Evolutionary conservation across 1,140 invertebrate genomes (phyloP).

Genomic region (Aporrectodea caliginosa): DNA sequence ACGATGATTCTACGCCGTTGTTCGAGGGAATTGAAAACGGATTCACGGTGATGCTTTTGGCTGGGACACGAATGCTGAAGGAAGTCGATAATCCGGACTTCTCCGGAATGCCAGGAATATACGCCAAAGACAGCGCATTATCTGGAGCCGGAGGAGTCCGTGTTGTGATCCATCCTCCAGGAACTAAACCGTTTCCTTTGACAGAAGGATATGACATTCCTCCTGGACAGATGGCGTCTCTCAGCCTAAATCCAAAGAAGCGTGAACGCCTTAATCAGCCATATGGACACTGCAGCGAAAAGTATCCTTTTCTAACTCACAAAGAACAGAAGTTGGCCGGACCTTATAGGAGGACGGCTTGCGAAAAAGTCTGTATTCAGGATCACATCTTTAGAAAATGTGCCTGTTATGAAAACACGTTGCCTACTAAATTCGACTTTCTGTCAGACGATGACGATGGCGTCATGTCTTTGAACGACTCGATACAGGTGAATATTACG

Average conservation of each 20-base stretch:
- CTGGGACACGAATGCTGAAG: not conserved
- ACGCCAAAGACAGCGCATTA: not conserved
- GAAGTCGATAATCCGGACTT: not conserved
- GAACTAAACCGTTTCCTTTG: not conserved
- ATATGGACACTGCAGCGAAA: slow-evolving; percentile 3
- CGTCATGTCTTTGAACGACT: not conserved
- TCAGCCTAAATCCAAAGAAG: not conserved
- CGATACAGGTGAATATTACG: not conserved
- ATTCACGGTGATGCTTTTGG: not conserved
- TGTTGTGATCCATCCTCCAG: slow-evolving; percentile 5
- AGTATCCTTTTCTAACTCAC: not conserved
- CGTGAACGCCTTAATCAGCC: not conserved
- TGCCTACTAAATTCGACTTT: not conserved
- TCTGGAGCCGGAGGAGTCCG: slow-evolving; percentile 5
- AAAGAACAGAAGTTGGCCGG: not conserved
- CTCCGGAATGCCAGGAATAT: not conserved
- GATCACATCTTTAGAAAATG: not conserved
- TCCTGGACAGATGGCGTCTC: not conserved
- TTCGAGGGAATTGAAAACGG: not conserved
- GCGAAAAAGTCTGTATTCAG: not conserved
- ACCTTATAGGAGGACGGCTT: not conserved
- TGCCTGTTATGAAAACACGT: not conserved
- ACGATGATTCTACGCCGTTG: not conserved
- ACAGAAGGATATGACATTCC: slow-evolving; percentile 12
- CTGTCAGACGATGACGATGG: not conserved